Base-by-base conservation (phyloP, 2,113 vertebrate genomes). In the Gasterosteus aculeatus region DNA sequence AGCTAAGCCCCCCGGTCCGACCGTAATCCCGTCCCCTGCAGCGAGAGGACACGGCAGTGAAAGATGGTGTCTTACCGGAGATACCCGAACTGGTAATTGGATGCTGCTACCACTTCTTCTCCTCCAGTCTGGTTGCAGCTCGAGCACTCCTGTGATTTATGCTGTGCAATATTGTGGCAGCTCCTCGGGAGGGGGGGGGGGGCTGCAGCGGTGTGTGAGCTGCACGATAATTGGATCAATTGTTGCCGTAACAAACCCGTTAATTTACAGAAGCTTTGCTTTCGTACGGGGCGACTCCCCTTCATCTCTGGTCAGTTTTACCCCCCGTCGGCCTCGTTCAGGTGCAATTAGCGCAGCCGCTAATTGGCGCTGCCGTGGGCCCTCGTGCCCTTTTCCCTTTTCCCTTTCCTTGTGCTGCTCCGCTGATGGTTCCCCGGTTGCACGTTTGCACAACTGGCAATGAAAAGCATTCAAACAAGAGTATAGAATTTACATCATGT, bases 141-240 rank as follows among this genome's bases (percentile, higher is more conserved):
- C 1, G 33, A 38, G 59, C n/a, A 14, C 60, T 42, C 10, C 31
- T 73, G 39, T 81, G 71, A 87, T 84, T 84, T 58, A 81, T 80
- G 7, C 62, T 35, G 33, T 57, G 47, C 22, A 72, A 77, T 51
- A 22, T 22, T 31, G 66, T 44, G 63, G 46, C 63, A 7, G 66
- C 70, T 33, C 61, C 72, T 46, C 4, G 41, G 72, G 46, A 18
- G 47, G 33, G 35, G 35, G 35, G 35, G 35, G 35, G 51, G 63
- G 53, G 35, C 47, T 49, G 47, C 33, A 29, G 8, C 47, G 12
- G 42, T 65, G 67, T 69, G 67, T 69, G 63, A 63, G n/a, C 72
- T 18, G 10, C 5, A 7, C 7, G 35, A 31, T 92, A 87, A 85
- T 89, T 82, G 77, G 83, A 78, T 80, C 54, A 69, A 26, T 59